Evolutionary conservation across 2,888 invertebrate species (phyloP), one percentile per base, ranked within the genome.

Genomic region (Cyrtodaria siliqua): DNA sequence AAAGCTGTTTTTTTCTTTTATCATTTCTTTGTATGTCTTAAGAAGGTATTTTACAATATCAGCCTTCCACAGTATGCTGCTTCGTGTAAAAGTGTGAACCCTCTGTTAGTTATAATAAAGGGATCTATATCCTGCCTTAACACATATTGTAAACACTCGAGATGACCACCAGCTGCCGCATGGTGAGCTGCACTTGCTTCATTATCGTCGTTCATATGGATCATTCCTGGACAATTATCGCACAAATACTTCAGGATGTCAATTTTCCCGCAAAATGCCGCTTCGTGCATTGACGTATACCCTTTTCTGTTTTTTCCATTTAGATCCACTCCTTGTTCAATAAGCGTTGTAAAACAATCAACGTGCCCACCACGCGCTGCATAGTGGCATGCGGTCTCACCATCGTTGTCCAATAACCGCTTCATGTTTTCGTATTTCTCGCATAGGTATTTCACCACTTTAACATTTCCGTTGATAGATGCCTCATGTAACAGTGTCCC

Each of bases 121-220:
- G 67, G 75, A 29, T 71, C 68, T 2, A 29, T 47, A 2, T 44
- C 52, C 24, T 62, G 52, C 23, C 12, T 33, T 4, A 78, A 26
- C 1, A 82, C 52, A 47, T 68, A 69, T 2, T 47, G 33, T n/a
- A 78, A 61, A 20, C 72, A 55, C 4, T 75, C 72, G 0, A 70
- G 55, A 38, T 59, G 44, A 6, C 82, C 82, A 16, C 82, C 78
- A 0, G 82, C 82, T 23, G 78, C 61, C n/a, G 78, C 82, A 63
- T 78, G 72, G 49, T 82, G 82, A 14, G 70, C 78, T 0, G 57
- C 66, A 0, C 78, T 75, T 49, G 78, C 75, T 2, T 75, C 78
- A 44, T 75, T 75, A n/a, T 47, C 42, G 44, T 82, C 82, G 18
- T 60, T 57, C 24, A 52, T 47, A 23, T 59, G 52, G 12, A 61